These are phyloP conservation scores for Drosophila lutescens DNA, from an alignment of 2,888 invertebrate genomes.

Conservation along the genomic window DNA sequence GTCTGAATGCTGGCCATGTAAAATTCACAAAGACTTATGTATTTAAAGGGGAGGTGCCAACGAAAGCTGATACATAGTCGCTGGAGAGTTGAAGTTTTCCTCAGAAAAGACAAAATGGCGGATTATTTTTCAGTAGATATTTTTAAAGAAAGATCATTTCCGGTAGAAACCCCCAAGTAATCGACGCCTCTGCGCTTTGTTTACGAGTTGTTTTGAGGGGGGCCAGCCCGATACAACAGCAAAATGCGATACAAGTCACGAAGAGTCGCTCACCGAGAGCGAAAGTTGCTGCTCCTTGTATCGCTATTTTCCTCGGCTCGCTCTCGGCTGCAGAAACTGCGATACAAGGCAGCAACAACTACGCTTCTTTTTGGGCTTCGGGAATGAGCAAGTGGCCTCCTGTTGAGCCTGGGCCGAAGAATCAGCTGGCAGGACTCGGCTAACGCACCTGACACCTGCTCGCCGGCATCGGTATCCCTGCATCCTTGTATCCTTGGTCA, in stretches of 20 bases:
- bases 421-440: slow-evolving; percentile 62
- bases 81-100: neutral
- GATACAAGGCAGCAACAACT: slow-evolving; percentile 72
- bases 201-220: slow-evolving; percentile 79
- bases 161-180: slow-evolving; percentile 34
- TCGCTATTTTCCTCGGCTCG: slow-evolving; percentile 68
- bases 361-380: neutral
- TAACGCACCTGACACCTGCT: slow-evolving; percentile 50
- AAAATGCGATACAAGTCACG: slow-evolving; percentile 67
- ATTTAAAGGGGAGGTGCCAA: slow-evolving; percentile 64
- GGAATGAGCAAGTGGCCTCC: slow-evolving; percentile 43
- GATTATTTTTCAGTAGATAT: slow-evolving; percentile 6
- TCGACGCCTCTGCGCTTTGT: slow-evolving; percentile 82
- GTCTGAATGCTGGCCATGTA: slow-evolving; percentile 62
- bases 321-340: slow-evolving; percentile 58
- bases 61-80: slow-evolving; percentile 15
- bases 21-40: slow-evolving; percentile 51
- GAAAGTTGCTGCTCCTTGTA: slow-evolving; percentile 76
- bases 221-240: slow-evolving; percentile 55
- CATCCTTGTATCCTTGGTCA: slow-evolving; percentile 4
- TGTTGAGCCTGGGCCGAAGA: slow-evolving; percentile 57
- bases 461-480: slow-evolving; percentile 3
- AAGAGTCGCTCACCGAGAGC: slow-evolving; percentile 63
- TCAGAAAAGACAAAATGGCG: slow-evolving; percentile 68
- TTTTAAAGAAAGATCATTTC: slow-evolving; percentile 8